Conservation (phyloP, 2,113 vertebrate genomes). For the Poeciliopsis turrubarensis region DNA sequence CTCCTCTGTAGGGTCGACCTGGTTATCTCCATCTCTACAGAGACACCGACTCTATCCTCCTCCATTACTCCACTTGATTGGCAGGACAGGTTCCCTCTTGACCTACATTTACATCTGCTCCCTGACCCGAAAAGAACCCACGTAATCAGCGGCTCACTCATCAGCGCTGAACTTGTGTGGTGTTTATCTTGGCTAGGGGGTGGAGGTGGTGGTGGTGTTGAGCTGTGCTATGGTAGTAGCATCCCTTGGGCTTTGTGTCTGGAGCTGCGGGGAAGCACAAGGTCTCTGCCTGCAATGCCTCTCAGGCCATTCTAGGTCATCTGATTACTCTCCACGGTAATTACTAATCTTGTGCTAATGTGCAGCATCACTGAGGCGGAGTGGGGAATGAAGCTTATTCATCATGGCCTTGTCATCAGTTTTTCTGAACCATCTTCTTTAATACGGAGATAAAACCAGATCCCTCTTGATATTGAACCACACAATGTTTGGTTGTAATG, state of each 20-base stretch:
- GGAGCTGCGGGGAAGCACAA: slow-evolving; percentile 57
- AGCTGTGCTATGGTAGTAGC: slow-evolving; percentile 28
- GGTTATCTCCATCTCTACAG: slow-evolving; percentile 48
- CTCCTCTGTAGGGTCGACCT: slow-evolving; percentile 35
- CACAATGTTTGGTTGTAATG: slow-evolving; percentile 57
- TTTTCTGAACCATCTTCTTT: slow-evolving; percentile 40
- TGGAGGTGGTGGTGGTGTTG: slow-evolving; percentile 29
- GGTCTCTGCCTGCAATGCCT: slow-evolving; percentile 32
- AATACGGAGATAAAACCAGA: slow-evolving; percentile 44
- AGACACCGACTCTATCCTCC: slow-evolving; percentile 33
- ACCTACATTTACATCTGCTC: slow-evolving; percentile 82
- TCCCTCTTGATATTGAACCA: slow-evolving; percentile 23
- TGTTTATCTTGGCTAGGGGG: slow-evolving; percentile 43
- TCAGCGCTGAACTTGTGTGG: slow-evolving; percentile 50
- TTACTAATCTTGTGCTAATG: slow-evolving; percentile 60
- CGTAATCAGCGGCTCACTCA: slow-evolving; percentile 64
- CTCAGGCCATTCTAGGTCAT: slow-evolving; percentile 61
- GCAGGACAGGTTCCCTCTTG: slow-evolving; percentile 73
- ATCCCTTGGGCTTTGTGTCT: slow-evolving; percentile 71
- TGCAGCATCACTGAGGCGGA: slow-evolving; percentile 41
- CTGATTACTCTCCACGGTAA: slow-evolving; percentile 60
- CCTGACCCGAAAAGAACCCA: slow-evolving; percentile 75
- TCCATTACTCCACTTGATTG: slow-evolving; percentile 65
- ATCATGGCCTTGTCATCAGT: slow-evolving; percentile 47
- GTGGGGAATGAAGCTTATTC: slow-evolving; percentile 35